phyloP scores from a whole-genome alignment of 2,113 vertebrate genomes.

The Illadopsis cleaveri region DNA sequence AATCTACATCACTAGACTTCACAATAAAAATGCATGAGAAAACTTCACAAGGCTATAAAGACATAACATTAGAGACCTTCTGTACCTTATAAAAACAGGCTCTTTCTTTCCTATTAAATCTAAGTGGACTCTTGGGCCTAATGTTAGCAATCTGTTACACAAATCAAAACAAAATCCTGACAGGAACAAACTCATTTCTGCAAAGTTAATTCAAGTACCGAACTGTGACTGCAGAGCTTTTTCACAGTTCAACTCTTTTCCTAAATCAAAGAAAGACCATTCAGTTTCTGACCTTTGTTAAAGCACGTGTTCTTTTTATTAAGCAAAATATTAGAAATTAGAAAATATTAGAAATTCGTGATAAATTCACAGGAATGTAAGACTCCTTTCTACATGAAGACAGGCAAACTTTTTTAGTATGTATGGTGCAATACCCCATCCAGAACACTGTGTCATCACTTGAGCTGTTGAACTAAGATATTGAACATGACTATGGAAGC shows the following conservation, averaged over 20 bases:
- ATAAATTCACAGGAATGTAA: not conserved
- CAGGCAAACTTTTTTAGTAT: not conserved
- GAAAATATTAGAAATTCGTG: not conserved
- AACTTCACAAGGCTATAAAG: not conserved
- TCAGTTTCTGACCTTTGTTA: not conserved
- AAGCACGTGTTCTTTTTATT: not conserved
- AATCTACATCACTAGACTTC: not conserved
- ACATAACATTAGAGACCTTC: not conserved
- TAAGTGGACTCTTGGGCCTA: not conserved
- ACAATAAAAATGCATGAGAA: not conserved
- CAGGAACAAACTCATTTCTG: not conserved
- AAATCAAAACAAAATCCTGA: not conserved
- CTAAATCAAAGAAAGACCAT: not conserved
- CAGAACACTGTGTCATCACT: not conserved
- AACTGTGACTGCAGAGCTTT: not conserved
- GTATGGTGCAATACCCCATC: not conserved
- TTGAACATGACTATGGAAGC: not conserved
- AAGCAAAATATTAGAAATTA: not conserved
- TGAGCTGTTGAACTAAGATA: not conserved
- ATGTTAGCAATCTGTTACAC: not conserved
- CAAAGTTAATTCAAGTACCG: not conserved
- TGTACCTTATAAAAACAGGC: not conserved
- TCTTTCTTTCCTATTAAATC: not conserved
- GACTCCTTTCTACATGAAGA: not conserved
- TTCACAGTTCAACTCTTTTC: not conserved